Evolutionary conservation across 2,888 invertebrate genomes (phyloP).

Genomic region (Ophion obscuratus): DNA sequence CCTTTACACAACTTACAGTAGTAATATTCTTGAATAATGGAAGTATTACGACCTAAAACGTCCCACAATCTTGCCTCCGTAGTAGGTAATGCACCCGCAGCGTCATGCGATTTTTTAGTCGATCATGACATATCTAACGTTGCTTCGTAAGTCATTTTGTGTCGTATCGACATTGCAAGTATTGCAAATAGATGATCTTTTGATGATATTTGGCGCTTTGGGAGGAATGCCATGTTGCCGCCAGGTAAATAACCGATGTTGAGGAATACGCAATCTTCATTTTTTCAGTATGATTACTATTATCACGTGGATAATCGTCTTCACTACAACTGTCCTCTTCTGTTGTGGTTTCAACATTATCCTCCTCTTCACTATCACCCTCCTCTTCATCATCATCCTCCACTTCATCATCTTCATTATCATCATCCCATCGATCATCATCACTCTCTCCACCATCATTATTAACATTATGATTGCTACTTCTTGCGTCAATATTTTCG

Average conservation of each 20-base stretch:
- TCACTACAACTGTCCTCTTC: background rate
- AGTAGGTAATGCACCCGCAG: background rate
- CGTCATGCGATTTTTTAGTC: background rate
- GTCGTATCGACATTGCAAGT: constrained; percentile 12
- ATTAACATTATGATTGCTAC: constrained; percentile 2
- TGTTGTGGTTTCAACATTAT: background rate
- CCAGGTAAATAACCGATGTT: constrained; percentile 1
- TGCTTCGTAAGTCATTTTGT: constrained; percentile 3
- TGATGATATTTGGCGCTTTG: background rate
- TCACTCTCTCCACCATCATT: background rate
- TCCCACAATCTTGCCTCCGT: background rate
- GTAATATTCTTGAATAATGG: background rate
- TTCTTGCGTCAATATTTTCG: background rate
- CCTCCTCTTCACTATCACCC: background rate
- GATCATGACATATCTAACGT: constrained; percentile 1
- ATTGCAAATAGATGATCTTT: constrained; percentile 5
- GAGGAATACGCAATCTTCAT: background rate
- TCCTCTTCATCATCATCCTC: background rate
- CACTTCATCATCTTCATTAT: background rate
- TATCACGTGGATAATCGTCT: background rate
- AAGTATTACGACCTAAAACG: background rate
- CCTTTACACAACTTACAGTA: constrained; percentile 5
- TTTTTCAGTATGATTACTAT: background rate
- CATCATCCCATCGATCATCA: background rate
- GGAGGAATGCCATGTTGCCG: background rate